Conservation (phyloP, 2,113 vertebrate species). For the Oryzias celebensis region DNA sequence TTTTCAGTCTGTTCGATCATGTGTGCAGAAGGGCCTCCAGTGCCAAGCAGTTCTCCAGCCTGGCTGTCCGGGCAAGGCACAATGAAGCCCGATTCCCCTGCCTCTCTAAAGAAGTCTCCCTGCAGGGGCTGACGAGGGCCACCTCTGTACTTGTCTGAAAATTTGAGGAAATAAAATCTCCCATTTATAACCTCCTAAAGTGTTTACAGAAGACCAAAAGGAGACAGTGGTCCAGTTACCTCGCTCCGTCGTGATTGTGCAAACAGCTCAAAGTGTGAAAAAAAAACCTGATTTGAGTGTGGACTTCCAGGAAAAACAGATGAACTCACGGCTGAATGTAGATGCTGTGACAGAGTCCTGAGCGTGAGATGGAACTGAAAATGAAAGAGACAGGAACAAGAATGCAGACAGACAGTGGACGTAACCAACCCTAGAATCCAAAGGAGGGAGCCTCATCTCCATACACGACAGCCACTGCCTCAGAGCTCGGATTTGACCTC, state of each 20-base stretch:
- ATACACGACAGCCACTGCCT: conserved; percentile 79
- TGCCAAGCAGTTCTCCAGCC: conserved; percentile 60
- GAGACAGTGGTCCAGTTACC: conserved; percentile 19
- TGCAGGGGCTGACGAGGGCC: conserved; percentile 57
- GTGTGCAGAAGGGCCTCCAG: conserved; percentile 74
- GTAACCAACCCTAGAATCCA: conserved; percentile 67
- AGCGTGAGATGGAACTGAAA: neutral
- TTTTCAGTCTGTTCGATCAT: conserved; percentile 79
- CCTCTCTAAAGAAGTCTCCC: conserved; percentile 61
- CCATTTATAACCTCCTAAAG: conserved; percentile 14
- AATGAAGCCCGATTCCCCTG: conserved; percentile 66
- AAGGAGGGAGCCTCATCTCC: conserved; percentile 77
- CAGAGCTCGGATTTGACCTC: conserved; percentile 79
- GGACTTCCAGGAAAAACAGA: neutral
- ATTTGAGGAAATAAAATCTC: conserved; percentile 9
- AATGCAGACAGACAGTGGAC: conserved; percentile 3
- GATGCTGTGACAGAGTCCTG: neutral
- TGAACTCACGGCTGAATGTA: neutral
- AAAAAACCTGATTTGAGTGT: neutral
- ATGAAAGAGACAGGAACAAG: conserved; percentile 1
- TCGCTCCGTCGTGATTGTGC: neutral
- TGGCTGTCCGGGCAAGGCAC: conserved; percentile 60
- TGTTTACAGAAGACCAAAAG: conserved; percentile 6
- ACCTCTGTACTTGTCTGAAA: conserved; percentile 37
- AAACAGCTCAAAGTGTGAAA: neutral